A percentile compares a stretch with the other conserved stretches of the same genome.
These are phyloP conservation scores for Xenus cinereus DNA, from an alignment of 2,113 vertebrate species.

Conservation along the genomic window DNA sequence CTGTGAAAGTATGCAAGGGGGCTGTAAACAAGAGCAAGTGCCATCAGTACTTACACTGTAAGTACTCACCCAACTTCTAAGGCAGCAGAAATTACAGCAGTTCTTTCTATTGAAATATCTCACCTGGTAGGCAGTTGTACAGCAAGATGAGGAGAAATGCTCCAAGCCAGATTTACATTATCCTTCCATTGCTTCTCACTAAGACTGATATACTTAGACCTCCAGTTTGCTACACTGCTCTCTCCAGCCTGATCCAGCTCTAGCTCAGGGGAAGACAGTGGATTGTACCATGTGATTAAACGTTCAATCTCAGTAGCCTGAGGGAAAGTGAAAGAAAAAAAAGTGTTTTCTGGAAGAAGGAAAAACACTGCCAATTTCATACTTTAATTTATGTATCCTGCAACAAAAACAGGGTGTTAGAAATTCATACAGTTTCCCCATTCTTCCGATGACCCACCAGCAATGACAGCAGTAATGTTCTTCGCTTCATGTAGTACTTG, in stretches of 20 bases:
- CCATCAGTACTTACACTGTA: background rate
- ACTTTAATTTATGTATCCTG: background rate
- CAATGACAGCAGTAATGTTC: slow-evolving; percentile 88
- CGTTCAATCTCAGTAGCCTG: slow-evolving; percentile 96
- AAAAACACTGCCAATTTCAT: background rate
- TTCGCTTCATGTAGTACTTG: slow-evolving; percentile 97
- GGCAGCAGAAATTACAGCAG: background rate
- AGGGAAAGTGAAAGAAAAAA: background rate
- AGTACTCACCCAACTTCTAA: background rate
- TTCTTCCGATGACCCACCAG: slow-evolving; percentile 77
- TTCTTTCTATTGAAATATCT: background rate
- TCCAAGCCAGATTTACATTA: slow-evolving; percentile 95
- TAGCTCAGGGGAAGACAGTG: slow-evolving; percentile 89
- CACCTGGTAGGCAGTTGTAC: slow-evolving; percentile 93
- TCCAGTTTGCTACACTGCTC: slow-evolving; percentile 94
- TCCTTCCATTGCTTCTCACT: slow-evolving; percentile 98
- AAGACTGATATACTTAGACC: slow-evolving; percentile 92
- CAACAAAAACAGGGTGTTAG: background rate
- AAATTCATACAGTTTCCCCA: background rate
- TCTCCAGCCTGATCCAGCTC: slow-evolving; percentile 92
- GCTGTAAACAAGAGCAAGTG: background rate
- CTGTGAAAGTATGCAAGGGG: background rate
- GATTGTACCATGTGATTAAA: slow-evolving; percentile 95
- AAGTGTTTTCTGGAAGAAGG: background rate
- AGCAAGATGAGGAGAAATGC: slow-evolving; percentile 91